phyloP scores from a whole-genome alignment of 2,113 vertebrate species.

The Ifrita kowaldi region DNA sequence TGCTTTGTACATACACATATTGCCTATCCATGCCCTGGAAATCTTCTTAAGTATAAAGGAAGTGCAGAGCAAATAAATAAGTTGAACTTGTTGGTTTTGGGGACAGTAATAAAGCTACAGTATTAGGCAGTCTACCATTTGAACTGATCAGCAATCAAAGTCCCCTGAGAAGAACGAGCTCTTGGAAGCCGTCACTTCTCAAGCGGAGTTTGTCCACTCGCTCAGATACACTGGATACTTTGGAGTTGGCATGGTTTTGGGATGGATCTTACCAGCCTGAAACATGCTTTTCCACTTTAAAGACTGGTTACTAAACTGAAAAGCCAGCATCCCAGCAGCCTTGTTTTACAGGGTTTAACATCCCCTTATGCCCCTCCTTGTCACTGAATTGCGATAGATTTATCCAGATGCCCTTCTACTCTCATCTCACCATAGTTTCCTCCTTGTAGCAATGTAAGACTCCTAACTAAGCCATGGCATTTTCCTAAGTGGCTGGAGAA shows the following conservation, averaged over 20 bases:
- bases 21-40: neutral
- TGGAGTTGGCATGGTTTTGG: neutral
- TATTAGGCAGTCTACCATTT: neutral
- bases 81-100: neutral
- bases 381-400: neutral
- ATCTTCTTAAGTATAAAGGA: neutral
- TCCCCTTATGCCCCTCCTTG: neutral
- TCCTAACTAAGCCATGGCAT: neutral
- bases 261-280: neutral
- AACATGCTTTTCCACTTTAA: neutral
- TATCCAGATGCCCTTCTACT: neutral
- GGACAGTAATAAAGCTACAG: neutral
- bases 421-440: neutral
- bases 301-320: neutral
- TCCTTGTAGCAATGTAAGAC: neutral
- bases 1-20: neutral
- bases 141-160: neutral
- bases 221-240: accelerated
- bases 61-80: neutral
- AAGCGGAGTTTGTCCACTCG: accelerated
- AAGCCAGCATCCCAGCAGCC: neutral
- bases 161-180: accelerated
- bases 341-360: neutral
- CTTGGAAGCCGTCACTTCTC: neutral
- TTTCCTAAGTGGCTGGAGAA: neutral